phyloP scores from a whole-genome alignment of 1,140 invertebrate species.

The Meloidogyne hapla region DNA sequence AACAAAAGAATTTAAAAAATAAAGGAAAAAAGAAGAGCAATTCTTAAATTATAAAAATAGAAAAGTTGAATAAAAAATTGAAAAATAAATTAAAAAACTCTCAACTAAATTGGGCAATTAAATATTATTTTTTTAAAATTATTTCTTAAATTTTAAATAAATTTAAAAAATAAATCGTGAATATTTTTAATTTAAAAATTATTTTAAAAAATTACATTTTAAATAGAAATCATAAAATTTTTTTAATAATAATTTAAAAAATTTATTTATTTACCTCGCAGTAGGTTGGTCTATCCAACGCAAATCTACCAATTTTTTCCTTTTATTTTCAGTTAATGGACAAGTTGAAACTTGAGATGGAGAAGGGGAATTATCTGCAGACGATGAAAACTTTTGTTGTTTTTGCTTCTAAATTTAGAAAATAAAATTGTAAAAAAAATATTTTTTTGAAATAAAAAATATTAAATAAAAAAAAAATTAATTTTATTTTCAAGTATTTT shows the following conservation, averaged over 20 bases:
- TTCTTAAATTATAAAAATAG: neutral
- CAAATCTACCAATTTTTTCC: neutral
- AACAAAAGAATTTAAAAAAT: neutral
- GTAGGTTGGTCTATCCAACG: neutral
- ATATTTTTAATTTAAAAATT: too few species aligned
- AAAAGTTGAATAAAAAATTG: neutral
- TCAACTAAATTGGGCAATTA: neutral
- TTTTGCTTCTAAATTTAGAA: slow-evolving; percentile 3
- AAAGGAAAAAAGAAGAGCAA: neutral
- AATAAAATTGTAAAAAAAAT: neutral
- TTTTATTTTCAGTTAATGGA: neutral
- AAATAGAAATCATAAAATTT: too few species aligned
- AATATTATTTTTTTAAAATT: neutral
- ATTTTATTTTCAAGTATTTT: too few species aligned
- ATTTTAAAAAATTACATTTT: too few species aligned
- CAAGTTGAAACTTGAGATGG: neutral
- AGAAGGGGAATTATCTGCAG: neutral
- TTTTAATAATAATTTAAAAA: too few species aligned
- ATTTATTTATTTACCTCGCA: neutral
- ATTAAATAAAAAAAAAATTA: too few species aligned
- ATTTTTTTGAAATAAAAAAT: too few species aligned
- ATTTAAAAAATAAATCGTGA: too few species aligned
- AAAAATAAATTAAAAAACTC: neutral
- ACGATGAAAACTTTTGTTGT: neutral
- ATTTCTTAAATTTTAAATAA: neutral